Percentiles rank a stretch among this genome's conserved stretches.
Evolutionary conservation across 2,113 vertebrate genomes (phyloP).

Genomic region (Colossoma macropomum): DNA sequence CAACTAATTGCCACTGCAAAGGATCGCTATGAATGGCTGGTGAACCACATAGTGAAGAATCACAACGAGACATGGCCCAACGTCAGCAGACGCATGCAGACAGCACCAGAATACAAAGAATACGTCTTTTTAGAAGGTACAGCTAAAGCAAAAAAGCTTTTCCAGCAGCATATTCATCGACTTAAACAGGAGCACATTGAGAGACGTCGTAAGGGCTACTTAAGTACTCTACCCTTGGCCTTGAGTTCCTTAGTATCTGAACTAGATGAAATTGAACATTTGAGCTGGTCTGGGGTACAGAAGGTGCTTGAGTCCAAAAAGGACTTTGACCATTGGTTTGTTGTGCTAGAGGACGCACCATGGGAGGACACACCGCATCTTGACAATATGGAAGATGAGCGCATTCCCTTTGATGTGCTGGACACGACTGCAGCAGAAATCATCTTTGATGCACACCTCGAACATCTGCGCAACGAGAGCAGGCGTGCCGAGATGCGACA

Average conservation of each 20-base stretch:
- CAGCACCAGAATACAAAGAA: slow-evolving; percentile 89
- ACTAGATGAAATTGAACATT: slow-evolving; percentile 91
- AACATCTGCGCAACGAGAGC: slow-evolving; percentile 89
- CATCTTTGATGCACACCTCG: slow-evolving; percentile 87
- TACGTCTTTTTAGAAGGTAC: slow-evolving; percentile 96
- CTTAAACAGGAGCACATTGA: slow-evolving; percentile 95
- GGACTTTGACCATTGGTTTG: slow-evolving; percentile 93
- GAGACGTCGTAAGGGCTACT: slow-evolving; percentile 85
- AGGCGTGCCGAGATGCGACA: slow-evolving; percentile 88
- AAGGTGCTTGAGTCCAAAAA: slow-evolving; percentile 90
- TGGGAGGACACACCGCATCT: slow-evolving; percentile 93
- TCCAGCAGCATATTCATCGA: slow-evolving; percentile 90
- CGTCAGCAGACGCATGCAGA: slow-evolving; percentile 87
- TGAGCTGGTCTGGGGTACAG: slow-evolving; percentile 87
- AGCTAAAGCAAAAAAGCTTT: slow-evolving; percentile 94
- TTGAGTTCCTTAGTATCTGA: slow-evolving; percentile 90
- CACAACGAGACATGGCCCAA: slow-evolving; percentile 90
- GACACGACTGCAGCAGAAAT: slow-evolving; percentile 86
- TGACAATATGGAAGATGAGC: slow-evolving; percentile 87
- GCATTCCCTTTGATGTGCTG: slow-evolving; percentile 93
- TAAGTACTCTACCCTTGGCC: slow-evolving; percentile 87
- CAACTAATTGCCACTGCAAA: slow-evolving; percentile 95
- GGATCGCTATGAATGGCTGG: slow-evolving; percentile 96
- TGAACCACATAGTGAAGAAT: slow-evolving; percentile 90
- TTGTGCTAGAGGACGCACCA: slow-evolving; percentile 92